Evolutionary conservation across 30 jellyfish, hydroid and myxozoan species (phyloP), one percentile per base, ranked within the genome.

Genomic region (Chrysaora quinquecirrha): DNA sequence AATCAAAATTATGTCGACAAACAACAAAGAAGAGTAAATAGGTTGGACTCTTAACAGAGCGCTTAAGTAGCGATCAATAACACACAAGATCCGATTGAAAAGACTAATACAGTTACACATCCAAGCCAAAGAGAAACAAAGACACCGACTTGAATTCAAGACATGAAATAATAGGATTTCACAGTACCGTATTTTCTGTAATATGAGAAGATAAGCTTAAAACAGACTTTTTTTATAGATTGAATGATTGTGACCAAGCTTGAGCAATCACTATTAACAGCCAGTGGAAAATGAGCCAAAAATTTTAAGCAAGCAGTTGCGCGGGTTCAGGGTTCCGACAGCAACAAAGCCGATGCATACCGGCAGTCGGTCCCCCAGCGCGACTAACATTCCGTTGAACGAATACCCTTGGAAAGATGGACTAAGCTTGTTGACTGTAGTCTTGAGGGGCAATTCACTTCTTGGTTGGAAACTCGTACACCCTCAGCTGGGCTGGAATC

Each of bases 21-120:
- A 75, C 49, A 14, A 54, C 54, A 38, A 38, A 38, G 54, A 38
- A 38, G 43, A 48, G 38, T 52, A 43, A 64, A 32, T 47, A 21
- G 24, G 60, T 60, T 32, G 62, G 43, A 32, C 28, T 61, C 50
- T 20, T 46, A 46, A 20, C 30, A 33, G 71, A 49, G 46, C 70
- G 90, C 71, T 34, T 80, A 18, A 46, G 48, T 1, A 33, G 70
- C 73, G 73, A 78, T 68, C 77, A 80, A 80, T 64, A 49, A 23
- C 76, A 43, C 90, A 80, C 30, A 76, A 46, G 71, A 48, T 80
- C 90, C 90, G 83, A 67, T 80, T 67, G 90, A 31, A 24, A 49
- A 60, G 21, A 16, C 27, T 80, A 80, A 80, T 80, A 66, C 90
- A 38, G 90, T 80, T 80, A 66, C 90, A 61, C 71, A 70, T 72